Base-by-base conservation (phyloP, 2,797 vertebrate genomes). In the Acanthornis magna region DNA sequence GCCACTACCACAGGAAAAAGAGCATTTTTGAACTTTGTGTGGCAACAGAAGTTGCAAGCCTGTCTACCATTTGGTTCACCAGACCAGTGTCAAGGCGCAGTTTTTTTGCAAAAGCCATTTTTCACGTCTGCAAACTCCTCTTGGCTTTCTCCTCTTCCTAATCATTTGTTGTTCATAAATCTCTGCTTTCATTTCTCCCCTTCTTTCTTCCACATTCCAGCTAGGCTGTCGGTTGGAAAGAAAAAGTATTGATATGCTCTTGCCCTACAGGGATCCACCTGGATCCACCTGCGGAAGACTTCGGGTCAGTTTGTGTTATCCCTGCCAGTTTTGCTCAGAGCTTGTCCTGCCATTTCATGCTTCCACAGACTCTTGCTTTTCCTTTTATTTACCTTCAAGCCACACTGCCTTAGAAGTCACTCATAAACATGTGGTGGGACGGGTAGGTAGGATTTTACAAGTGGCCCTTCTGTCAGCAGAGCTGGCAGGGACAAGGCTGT, bases 391-490 rank as follows among this genome's bases (percentile, higher is more conserved):
- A 48, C 45, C 6, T 85, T 51, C 36, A 43, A 32, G 15, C 14
- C 78, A n/a, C 32, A 10, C 10, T 48, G 4, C 3, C n/a, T 40
- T 1, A 1, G n/a, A 85, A 74, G 54, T 40, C 21, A 23, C 54
- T 29, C 3, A 2, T 1, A 54, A 79, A 43, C 0, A 0, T 7
- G 36, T 32, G 42, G 18, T 1, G 2, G n/a, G 27, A 63, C 34
- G 63, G 42, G 48, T 10, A 80, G 43, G 13, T 1, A 43, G 32
- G 23, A 10, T 83, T 63, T 70, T 48, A 34, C 10, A 47, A 48
- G 61, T 30, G 34, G 7, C 30, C 61, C 3, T 19, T 47, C 50
- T n/a, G 18, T 45, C 57, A 57, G 23, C 16, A 47, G 26, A 40
- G n/a, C 36, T 90, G 65, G 19, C 32, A 32, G 40, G 27, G 54